Evolutionary conservation across 2,888 invertebrate genomes (phyloP).

Genomic region (Cyrtodaria siliqua): DNA sequence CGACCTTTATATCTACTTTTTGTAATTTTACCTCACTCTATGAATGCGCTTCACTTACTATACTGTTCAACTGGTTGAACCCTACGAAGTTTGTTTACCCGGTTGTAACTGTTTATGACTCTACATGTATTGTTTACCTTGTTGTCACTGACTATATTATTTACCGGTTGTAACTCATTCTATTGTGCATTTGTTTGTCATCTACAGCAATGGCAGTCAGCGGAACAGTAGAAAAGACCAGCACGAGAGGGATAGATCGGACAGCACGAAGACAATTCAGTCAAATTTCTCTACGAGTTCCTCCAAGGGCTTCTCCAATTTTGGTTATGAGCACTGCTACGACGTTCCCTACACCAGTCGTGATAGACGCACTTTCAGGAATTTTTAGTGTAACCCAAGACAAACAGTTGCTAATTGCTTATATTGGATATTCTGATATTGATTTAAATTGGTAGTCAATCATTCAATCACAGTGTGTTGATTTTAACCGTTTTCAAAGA

Average conservation of each 20-base stretch:
- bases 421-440: too few species aligned
- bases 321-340: slow-evolving; percentile 52
- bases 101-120: too few species aligned
- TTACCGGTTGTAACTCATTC: not conserved
- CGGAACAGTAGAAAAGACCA: slow-evolving; percentile 32
- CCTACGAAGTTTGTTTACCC: too few species aligned
- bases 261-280: slow-evolving; percentile 66
- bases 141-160: not conserved
- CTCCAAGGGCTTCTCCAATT: slow-evolving; percentile 57
- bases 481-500: too few species aligned
- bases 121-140: not conserved
- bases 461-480: too few species aligned
- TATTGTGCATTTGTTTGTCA: not conserved
- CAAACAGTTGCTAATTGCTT: too few species aligned
- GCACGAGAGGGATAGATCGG: slow-evolving; percentile 62
- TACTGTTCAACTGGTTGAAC: too few species aligned
- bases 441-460: too few species aligned
- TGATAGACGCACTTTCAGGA: slow-evolving; percentile 43
- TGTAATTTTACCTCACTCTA: too few species aligned
- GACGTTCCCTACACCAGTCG: slow-evolving; percentile 47
- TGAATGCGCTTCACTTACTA: too few species aligned
- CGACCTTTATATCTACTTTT: too few species aligned
- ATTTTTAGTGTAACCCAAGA: slow-evolving; percentile 41
- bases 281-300: slow-evolving; percentile 37
- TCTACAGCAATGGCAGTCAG: slow-evolving; percentile 45